Evolutionary conservation across 2,888 invertebrate genomes (phyloP).

Genomic region (Chironomus riparius): DNA sequence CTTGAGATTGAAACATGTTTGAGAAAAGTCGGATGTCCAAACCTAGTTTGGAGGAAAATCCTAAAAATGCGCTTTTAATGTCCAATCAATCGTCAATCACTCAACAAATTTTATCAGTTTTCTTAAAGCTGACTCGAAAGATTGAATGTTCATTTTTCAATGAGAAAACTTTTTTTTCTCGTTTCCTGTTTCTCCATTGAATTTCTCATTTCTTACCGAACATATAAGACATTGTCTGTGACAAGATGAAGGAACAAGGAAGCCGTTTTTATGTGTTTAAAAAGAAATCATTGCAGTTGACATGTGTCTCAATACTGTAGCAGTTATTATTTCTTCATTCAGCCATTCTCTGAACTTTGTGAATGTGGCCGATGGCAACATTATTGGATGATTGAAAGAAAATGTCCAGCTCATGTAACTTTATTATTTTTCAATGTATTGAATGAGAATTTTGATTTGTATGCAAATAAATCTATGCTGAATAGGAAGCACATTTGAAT

Average conservation of each 20-base stretch:
- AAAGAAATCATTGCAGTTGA: neutral
- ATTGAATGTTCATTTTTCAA: neutral
- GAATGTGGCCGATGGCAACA: neutral
- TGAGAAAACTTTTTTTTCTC: neutral
- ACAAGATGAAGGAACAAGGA: neutral
- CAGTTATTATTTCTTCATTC: neutral
- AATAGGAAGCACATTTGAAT: too few species aligned
- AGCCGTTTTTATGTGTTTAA: neutral
- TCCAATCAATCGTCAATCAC: too few species aligned
- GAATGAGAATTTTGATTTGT: neutral
- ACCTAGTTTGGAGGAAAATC: too few species aligned
- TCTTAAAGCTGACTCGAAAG: too few species aligned
- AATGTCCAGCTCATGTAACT: neutral
- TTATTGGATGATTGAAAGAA: neutral
- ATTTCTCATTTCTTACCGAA: neutral
- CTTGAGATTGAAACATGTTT: too few species aligned
- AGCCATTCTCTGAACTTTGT: neutral
- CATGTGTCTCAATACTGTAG: neutral
- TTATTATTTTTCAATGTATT: neutral
- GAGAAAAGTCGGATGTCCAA: too few species aligned
- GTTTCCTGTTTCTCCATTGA: neutral
- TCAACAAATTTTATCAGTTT: too few species aligned
- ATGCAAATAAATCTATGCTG: neutral
- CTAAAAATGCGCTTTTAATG: too few species aligned
- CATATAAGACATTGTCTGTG: too few species aligned